phyloP scores from a whole-genome alignment of 2,888 invertebrate species.

The Drosophila quasianomalipes region DNA sequence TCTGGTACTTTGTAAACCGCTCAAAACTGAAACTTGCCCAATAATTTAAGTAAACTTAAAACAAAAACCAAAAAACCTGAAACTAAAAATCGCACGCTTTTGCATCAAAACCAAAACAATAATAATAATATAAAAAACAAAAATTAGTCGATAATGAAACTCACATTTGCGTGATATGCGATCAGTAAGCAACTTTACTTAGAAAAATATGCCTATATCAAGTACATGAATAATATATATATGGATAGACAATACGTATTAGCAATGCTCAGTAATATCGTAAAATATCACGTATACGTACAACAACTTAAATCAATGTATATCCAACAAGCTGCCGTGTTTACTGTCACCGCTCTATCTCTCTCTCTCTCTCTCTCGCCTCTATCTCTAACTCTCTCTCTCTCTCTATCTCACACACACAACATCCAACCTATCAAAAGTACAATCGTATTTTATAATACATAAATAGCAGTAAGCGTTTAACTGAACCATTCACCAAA shows the following conservation, averaged over 20 bases:
- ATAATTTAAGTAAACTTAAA: constrained; percentile 72
- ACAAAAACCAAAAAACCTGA: constrained; percentile 61
- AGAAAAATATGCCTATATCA: constrained; percentile 67
- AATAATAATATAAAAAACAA: constrained; percentile 25
- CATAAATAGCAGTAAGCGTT: constrained; percentile 50
- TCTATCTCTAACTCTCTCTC: constrained; percentile 35
- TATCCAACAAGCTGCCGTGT: constrained; percentile 76
- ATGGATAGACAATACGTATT: constrained; percentile 59
- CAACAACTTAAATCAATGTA: constrained; percentile 55
- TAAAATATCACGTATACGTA: constrained; percentile 78
- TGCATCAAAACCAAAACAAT: constrained; percentile 78
- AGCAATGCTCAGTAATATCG: constrained; percentile 76
- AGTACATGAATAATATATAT: constrained; percentile 45
- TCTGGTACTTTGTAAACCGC: constrained; percentile 70
- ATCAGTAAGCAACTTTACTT: constrained; percentile 67
- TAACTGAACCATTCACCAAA: constrained; percentile 47
- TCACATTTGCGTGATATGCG: constrained; percentile 75
- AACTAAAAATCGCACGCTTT: constrained; percentile 84
- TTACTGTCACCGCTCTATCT: constrained; percentile 70
- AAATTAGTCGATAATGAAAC: constrained; percentile 52
- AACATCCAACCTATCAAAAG: constrained; percentile 37
- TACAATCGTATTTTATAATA: constrained; percentile 34
- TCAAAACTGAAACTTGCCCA: constrained; percentile 80
- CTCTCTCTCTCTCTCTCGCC: constrained; percentile 54
- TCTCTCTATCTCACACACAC: constrained; percentile 48